Evolutionary conservation across 2,797 vertebrate genomes (phyloP).

Genomic region (Erethizon dorsatum): DNA sequence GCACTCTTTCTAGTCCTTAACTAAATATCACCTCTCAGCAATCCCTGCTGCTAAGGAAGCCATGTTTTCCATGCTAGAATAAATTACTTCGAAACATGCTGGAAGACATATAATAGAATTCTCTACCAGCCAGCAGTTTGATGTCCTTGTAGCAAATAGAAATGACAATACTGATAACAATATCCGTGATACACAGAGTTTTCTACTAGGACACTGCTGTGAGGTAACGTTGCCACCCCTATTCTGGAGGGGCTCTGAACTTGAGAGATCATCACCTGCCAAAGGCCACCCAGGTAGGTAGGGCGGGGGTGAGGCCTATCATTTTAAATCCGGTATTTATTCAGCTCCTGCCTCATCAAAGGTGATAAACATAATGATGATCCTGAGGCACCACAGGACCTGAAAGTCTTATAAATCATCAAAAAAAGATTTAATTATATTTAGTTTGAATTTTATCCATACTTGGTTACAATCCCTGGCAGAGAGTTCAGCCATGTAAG

Average conservation of each 20-base stretch:
- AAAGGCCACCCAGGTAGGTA: slow-evolving; percentile 50
- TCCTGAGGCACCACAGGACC: background rate
- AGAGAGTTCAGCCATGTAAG: background rate
- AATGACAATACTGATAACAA: slow-evolving; percentile 6
- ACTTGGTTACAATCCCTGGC: slow-evolving; percentile 43
- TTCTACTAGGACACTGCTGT: background rate
- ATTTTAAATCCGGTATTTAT: slow-evolving; percentile 31
- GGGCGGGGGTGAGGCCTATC: background rate
- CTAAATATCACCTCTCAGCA: slow-evolving; percentile 23
- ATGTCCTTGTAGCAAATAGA: background rate
- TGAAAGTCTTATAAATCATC: slow-evolving; percentile 67
- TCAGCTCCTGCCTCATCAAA: slow-evolving; percentile 31
- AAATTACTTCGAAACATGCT: background rate
- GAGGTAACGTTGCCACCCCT: background rate
- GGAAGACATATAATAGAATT: background rate
- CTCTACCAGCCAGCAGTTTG: background rate
- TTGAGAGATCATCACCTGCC: slow-evolving; percentile 46
- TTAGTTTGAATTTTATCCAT: slow-evolving; percentile 49
- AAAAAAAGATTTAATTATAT: slow-evolving; percentile 70
- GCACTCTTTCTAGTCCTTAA: background rate
- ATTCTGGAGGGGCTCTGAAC: background rate
- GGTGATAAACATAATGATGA: slow-evolving; percentile 44
- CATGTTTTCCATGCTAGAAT: background rate
- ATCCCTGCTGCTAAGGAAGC: background rate
- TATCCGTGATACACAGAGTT: background rate